These are phyloP conservation scores for Notospermus geniculatus DNA, from an alignment of 1,140 invertebrate species.

Conservation along the genomic window DNA sequence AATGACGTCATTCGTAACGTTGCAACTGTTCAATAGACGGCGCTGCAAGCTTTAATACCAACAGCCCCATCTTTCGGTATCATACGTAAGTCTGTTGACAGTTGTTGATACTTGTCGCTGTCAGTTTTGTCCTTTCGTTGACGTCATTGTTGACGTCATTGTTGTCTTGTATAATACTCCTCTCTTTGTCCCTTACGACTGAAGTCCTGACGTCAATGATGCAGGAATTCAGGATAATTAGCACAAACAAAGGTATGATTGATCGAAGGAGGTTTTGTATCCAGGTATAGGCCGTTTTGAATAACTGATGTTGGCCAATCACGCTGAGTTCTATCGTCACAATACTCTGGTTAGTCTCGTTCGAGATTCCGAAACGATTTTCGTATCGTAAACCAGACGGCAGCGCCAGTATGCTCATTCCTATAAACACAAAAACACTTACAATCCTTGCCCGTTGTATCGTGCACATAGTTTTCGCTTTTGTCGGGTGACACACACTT, in stretches of 20 bases:
- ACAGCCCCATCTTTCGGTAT: too few species aligned
- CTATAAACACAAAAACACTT: slow-evolving; percentile 39
- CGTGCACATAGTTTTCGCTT: slow-evolving; percentile 84
- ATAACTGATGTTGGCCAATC: slow-evolving; percentile 59
- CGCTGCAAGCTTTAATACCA: too few species aligned
- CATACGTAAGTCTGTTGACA: too few species aligned
- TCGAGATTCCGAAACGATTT: slow-evolving; percentile 24
- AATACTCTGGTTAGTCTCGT: slow-evolving; percentile 27
- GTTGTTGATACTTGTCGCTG: too few species aligned
- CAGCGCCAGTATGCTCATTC: slow-evolving; percentile 42
- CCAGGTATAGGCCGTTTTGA: slow-evolving; percentile 66
- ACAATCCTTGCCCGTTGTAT: slow-evolving; percentile 38
- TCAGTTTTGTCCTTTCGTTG: too few species aligned
- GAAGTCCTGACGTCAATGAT: slow-evolving; percentile 62
- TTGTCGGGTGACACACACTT: slow-evolving; percentile 88
- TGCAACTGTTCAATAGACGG: too few species aligned
- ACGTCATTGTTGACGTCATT: too few species aligned
- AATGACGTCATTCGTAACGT: too few species aligned
- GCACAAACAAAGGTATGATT: slow-evolving; percentile 60
- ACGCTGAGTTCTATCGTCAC: slow-evolving; percentile 34
- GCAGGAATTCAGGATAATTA: slow-evolving; percentile 63
- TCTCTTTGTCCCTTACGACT: too few species aligned
- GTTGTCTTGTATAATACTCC: too few species aligned
- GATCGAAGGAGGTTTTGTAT: slow-evolving; percentile 66
- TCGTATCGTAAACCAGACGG: slow-evolving; percentile 49